Evolutionary conservation across 2,113 vertebrate species (phyloP).

Genomic region (Heloderma charlesbogerti): DNA sequence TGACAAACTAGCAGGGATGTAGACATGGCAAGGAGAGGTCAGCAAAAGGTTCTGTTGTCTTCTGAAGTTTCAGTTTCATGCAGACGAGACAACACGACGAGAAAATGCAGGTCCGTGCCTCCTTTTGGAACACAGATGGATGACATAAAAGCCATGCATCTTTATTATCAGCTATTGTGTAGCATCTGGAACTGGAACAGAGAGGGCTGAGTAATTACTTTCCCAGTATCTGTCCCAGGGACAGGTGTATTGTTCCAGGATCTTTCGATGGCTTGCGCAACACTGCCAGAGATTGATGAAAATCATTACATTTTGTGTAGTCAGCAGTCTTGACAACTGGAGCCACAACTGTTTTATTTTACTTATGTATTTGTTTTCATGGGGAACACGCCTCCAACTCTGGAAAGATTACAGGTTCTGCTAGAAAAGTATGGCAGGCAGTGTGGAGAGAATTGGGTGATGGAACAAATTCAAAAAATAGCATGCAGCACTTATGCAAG

Average conservation of each 20-base stretch:
- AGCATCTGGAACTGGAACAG: slow-evolving; percentile 43
- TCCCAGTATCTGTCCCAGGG: slow-evolving; percentile 48
- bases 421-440: neutral
- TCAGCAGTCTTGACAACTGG: slow-evolving; percentile 31
- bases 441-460: neutral
- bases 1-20: neutral
- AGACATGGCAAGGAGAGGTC: slow-evolving; percentile 35
- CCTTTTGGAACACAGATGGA: slow-evolving; percentile 32
- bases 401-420: slow-evolving; percentile 14
- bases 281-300: slow-evolving; percentile 52
- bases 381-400: neutral
- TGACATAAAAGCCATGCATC: slow-evolving; percentile 20
- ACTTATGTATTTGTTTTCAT: slow-evolving; percentile 37
- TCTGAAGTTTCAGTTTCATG: neutral
- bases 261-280: neutral
- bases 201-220: slow-evolving; percentile 32
- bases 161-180: slow-evolving; percentile 50
- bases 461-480: neutral
- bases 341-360: neutral
- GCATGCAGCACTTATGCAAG: neutral
- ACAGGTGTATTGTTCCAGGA: slow-evolving; percentile 43
- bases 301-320: slow-evolving; percentile 52
- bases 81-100: slow-evolving; percentile 7
- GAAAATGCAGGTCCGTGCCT: slow-evolving; percentile 5
- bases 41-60: slow-evolving; percentile 18